Base-by-base conservation (phyloP, 1,140 invertebrate species). In the Cyphomyrmex costatus region DNA sequence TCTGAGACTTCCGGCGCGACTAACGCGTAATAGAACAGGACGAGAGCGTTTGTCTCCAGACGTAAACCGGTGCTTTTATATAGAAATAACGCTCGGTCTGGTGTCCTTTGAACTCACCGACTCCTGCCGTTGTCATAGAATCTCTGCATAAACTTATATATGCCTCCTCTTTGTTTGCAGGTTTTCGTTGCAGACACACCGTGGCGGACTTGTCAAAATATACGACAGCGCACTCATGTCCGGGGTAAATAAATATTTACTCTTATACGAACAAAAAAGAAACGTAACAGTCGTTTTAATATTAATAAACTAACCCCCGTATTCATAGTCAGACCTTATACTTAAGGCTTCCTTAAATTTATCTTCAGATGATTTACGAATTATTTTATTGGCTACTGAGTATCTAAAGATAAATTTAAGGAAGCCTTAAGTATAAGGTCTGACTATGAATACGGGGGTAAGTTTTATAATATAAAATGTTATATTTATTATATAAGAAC, bases 161-260 rank as follows among this genome's bases (percentile, higher is more conserved):
- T 87, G 88, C 78, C 60, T 91, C 88, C 86, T 91, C 73, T 87
- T 92, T 91, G 89, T 88, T 96, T 96, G n/a, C 95, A 98, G 97
- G 93, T 98, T 99, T 95, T 98, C 97, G 58, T 95, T 99, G 58
- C 97, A 98, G 95, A 97, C 97, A 90, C 96, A 97, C 88, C 96
- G 97, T 36, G 98, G 98, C 42, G 98, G 98, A 12, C 95, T 99
- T 65, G 97, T 99, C 77, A 98, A 98, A 95, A 97, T 99, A 21
- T 98, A 98, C 95, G 98, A 98, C 92, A 98, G 98, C 56, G 98
- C 98, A 53, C 95, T 98, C 70, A 98, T 98, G 96, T 97, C 97
- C 63, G 98, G 97, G 92, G 97, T 97, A 93, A 96, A 96, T 95
- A 65, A 78, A 85, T 19, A 27, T 84, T 46, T 60, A 30, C 2